These are phyloP conservation scores for Chaetorhynchus papuensis DNA, from an alignment of 2,113 vertebrate species.

Conservation along the genomic window DNA sequence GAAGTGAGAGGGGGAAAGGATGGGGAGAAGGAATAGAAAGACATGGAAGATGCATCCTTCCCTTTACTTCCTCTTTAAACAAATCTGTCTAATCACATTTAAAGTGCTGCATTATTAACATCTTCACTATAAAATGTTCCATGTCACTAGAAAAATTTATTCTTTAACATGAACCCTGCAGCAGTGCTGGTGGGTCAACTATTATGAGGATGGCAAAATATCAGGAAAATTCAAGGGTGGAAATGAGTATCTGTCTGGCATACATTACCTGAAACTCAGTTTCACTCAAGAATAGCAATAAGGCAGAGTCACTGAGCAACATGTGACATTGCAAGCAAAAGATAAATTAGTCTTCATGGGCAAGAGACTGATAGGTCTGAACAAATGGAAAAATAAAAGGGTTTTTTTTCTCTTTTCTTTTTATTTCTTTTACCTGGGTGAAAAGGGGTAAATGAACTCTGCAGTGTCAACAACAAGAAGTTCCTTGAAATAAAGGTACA, in stretches of 20 bases:
- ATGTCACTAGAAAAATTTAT: neutral
- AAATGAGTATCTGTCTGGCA: slow-evolving; percentile 9
- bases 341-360: slow-evolving; percentile 4
- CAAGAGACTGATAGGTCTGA: neutral
- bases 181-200: neutral
- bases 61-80: neutral
- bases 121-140: neutral
- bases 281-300: slow-evolving; percentile 31
- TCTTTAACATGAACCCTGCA: neutral
- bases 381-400: neutral
- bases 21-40: neutral
- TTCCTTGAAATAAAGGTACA: neutral
- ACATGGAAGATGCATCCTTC: neutral
- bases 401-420: fast-evolving
- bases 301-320: neutral
- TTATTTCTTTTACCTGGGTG: neutral
- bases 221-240: slow-evolving; percentile 3
- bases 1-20: neutral
- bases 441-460: neutral
- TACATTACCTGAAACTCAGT: neutral
- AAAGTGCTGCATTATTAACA: neutral
- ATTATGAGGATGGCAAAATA: slow-evolving; percentile 9
- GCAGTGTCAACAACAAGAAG: neutral
- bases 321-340: slow-evolving; percentile 24
- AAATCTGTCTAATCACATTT: neutral